phyloP scores from a whole-genome alignment of 2,888 invertebrate species.

The Mylabris sibirica region DNA sequence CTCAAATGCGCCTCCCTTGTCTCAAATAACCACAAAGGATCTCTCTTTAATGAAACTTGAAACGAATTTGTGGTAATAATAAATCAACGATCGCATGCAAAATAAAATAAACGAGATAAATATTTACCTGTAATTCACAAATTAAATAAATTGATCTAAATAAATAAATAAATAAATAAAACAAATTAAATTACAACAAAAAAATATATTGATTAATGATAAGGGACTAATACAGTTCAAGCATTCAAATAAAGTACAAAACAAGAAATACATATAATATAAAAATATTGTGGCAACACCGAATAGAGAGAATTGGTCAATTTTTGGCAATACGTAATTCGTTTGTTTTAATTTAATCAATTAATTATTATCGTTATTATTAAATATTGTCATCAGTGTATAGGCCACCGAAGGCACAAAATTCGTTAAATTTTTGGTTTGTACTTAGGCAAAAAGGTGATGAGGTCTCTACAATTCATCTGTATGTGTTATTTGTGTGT shows the following conservation, averaged over 20 bases:
- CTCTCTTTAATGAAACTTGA: not conserved
- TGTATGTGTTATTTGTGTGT: constrained; percentile 26
- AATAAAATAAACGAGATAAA: constrained; percentile 27
- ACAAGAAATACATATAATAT: constrained; percentile 41
- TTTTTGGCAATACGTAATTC: constrained; percentile 54
- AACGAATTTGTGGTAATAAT: constrained; percentile 15
- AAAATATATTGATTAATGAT: constrained; percentile 25
- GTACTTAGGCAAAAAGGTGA: constrained; percentile 42
- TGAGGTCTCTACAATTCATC: constrained; percentile 20
- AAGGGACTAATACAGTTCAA: constrained; percentile 28
- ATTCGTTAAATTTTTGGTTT: constrained; percentile 42
- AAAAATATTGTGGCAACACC: constrained; percentile 29
- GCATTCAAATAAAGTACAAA: constrained; percentile 40
- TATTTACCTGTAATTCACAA: constrained; percentile 24
- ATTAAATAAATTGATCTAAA: constrained; percentile 1
- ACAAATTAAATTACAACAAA: constrained; percentile 33
- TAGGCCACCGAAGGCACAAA: constrained; percentile 48
- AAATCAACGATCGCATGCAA: constrained; percentile 19
- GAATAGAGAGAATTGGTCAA: constrained; percentile 43
- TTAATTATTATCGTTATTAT: not conserved
- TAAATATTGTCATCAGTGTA: constrained; percentile 44
- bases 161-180: constrained; percentile 34
- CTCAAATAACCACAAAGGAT: constrained; percentile 21
- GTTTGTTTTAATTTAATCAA: not conserved
- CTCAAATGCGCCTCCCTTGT: constrained; percentile 14